Percentiles rank a stretch among this genome's conserved stretches.
Evolutionary conservation across 2,888 invertebrate species (phyloP).

Genomic region (Tipula unca): DNA sequence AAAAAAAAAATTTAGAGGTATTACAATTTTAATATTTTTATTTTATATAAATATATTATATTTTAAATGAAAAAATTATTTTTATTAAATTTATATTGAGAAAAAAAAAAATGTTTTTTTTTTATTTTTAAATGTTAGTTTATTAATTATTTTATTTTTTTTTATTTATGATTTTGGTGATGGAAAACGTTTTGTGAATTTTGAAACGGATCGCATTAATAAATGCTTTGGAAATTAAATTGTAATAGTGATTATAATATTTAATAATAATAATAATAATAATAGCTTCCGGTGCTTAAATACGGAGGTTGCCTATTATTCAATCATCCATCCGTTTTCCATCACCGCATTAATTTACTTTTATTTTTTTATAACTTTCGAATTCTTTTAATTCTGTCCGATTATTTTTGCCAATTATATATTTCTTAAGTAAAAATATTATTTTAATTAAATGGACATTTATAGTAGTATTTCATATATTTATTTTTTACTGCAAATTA

Average conservation of each 20-base stretch:
- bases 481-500: slow-evolving; percentile 20
- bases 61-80: slow-evolving; percentile 10
- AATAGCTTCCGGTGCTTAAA: neutral
- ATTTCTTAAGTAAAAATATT: slow-evolving; percentile 14
- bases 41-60: neutral
- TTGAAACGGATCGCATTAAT: neutral
- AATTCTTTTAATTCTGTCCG: neutral
- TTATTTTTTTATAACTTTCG: neutral
- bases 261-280: neutral
- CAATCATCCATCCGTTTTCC: neutral
- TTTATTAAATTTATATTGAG: slow-evolving; percentile 14
- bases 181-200: neutral
- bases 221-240: neutral
- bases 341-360: neutral
- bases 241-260: neutral
- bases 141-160: neutral
- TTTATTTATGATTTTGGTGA: neutral
- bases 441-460: slow-evolving; percentile 23
- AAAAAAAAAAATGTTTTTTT: neutral
- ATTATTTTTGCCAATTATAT: neutral
- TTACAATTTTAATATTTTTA: neutral
- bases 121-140: neutral
- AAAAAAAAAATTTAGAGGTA: neutral
- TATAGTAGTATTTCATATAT: slow-evolving; percentile 23
- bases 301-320: neutral